Conservation (phyloP, 2,888 invertebrate genomes). For the Muscina levida region DNA sequence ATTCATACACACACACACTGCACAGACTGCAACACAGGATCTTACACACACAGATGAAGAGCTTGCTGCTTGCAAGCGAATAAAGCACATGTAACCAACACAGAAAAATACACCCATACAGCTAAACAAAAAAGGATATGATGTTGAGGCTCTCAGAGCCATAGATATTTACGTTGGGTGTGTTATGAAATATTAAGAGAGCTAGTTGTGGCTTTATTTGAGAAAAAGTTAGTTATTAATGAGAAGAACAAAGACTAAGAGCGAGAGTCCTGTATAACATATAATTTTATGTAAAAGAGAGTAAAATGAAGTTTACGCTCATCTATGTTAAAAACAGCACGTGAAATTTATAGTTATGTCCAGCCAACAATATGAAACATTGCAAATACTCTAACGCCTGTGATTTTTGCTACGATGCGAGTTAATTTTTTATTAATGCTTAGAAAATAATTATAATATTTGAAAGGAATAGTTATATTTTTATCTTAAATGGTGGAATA, state of each 20-base stretch:
- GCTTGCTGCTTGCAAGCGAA: background rate
- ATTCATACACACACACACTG: background rate
- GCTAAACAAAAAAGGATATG: background rate
- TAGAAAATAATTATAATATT: too few relatives aligned
- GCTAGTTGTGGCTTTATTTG: background rate
- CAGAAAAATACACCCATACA: background rate
- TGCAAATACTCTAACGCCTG: too few relatives aligned
- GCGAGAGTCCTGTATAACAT: too few relatives aligned
- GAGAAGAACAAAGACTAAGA: too few relatives aligned
- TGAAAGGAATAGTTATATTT: too few relatives aligned
- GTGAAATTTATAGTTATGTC: background rate
- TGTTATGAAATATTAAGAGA: slow-evolving; percentile 7
- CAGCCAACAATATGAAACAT: too few relatives aligned
- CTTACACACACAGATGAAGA: background rate
- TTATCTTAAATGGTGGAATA: too few relatives aligned
- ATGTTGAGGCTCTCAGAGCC: background rate
- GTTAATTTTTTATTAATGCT: too few relatives aligned
- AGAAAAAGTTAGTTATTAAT: background rate
- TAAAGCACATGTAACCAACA: slow-evolving; percentile 13
- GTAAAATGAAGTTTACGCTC: too few relatives aligned
- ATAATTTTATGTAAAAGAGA: too few relatives aligned
- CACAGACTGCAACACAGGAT: background rate
- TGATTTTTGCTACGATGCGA: too few relatives aligned
- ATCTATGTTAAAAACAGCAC: background rate
- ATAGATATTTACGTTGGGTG: slow-evolving; percentile 14